phyloP scores from a whole-genome alignment of 2,797 vertebrate species.

The Hyperoplus immaculatus region DNA sequence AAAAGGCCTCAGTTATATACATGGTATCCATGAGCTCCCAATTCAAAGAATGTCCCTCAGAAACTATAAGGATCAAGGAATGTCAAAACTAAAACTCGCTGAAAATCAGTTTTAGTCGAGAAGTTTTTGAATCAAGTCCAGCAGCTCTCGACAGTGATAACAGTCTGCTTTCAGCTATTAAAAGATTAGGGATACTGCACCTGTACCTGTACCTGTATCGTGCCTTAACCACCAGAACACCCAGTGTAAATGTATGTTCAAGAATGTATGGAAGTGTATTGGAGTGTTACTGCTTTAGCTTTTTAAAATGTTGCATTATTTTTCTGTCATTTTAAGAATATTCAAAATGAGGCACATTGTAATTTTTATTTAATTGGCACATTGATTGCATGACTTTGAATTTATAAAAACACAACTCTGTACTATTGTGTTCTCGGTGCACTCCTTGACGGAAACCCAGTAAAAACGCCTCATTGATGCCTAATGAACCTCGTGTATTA shows the following conservation, averaged over 20 bases:
- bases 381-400: slow-evolving; percentile 69
- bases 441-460: slow-evolving; percentile 52
- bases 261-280: slow-evolving; percentile 40
- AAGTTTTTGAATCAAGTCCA: slow-evolving; percentile 13
- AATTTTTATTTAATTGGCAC: slow-evolving; percentile 71
- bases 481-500: slow-evolving; percentile 29
- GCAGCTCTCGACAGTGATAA: slow-evolving; percentile 37
- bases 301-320: slow-evolving; percentile 25
- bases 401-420: slow-evolving; percentile 44
- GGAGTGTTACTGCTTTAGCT: slow-evolving; percentile 53
- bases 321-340: slow-evolving; percentile 46
- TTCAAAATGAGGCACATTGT: slow-evolving; percentile 59
- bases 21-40: slow-evolving; percentile 91
- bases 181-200: slow-evolving; percentile 32
- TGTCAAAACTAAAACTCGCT: slow-evolving; percentile 27
- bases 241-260: slow-evolving; percentile 42
- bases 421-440: slow-evolving; percentile 49
- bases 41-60: slow-evolving; percentile 55
- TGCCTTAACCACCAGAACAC: slow-evolving; percentile 58
- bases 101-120: background rate
- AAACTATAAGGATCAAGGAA: slow-evolving; percentile 39
- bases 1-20: slow-evolving; percentile 77
- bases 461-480: slow-evolving; percentile 39
- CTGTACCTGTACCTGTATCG: background rate
- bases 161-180: slow-evolving; percentile 36